Percentiles rank a stretch among this genome's conserved stretches.
These are phyloP conservation scores for Lingula anatina DNA, from an alignment of 2,888 invertebrate species.

Conservation along the genomic window DNA sequence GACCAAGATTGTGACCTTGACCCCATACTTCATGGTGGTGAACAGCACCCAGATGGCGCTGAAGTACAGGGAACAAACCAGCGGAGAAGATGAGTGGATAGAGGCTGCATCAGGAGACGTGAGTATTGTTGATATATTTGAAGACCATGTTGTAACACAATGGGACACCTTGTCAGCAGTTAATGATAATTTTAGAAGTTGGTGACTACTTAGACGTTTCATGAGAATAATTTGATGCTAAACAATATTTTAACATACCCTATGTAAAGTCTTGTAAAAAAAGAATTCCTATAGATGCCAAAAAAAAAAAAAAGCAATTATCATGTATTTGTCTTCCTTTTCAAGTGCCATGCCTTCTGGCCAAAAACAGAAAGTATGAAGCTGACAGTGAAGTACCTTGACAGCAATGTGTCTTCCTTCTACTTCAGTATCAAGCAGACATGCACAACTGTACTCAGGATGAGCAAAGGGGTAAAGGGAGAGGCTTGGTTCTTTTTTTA, in stretches of 20 bases:
- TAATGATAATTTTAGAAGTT: no score
- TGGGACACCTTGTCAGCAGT: no score
- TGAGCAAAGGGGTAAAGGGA: conserved; percentile 78
- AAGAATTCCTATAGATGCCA: no score
- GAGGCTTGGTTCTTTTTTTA: no score
- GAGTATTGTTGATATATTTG: no score
- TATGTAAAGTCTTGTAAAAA: no score
- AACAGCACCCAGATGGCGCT: conserved; percentile 58
- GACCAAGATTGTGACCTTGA: conserved; percentile 73
- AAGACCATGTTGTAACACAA: no score
- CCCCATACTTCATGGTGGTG: conserved; percentile 72
- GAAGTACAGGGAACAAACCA: conserved; percentile 80
- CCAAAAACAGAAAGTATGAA: conserved; percentile 75
- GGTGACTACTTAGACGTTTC: no score
- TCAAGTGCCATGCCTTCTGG: conserved; percentile 67
- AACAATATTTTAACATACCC: no score
- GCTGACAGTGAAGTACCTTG: conserved; percentile 74
- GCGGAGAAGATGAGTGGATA: conserved; percentile 77
- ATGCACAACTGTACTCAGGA: conserved; percentile 71
- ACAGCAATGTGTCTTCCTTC: conserved; percentile 68
- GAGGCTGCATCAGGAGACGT: conserved; percentile 69
- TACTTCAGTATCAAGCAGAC: conserved; percentile 68
- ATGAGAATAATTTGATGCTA: no score
- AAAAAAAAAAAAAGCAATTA: no score
- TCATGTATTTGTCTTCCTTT: no score